phyloP scores from a whole-genome alignment of 2,113 vertebrate genomes.

The Colaptes auratus region DNA sequence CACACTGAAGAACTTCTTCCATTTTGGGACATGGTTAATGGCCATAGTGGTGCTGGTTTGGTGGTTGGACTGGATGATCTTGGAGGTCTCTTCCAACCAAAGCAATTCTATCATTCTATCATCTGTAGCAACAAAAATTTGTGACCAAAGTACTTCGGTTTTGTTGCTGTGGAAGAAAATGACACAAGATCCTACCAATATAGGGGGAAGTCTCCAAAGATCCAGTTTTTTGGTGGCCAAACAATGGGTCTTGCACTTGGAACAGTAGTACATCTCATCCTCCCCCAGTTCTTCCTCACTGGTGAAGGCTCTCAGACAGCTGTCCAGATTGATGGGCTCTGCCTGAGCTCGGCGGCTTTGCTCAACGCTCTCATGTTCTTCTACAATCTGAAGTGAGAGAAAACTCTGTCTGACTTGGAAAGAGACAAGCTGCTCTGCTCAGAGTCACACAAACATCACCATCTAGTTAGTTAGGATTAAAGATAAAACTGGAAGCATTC shows the following conservation, averaged over 20 bases:
- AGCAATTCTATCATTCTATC: too few relatives aligned
- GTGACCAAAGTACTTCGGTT: neutral
- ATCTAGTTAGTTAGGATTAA: neutral
- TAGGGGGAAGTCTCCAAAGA: conserved; percentile 96
- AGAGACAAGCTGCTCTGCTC: neutral
- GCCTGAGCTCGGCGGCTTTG: conserved; percentile 92
- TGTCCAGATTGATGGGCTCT: conserved; percentile 96
- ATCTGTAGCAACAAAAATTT: neutral
- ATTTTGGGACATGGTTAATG: too few relatives aligned
- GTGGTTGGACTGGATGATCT: too few relatives aligned
- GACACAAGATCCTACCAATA: conserved; percentile 81
- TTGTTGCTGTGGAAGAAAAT: neutral
- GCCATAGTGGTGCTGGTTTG: too few relatives aligned
- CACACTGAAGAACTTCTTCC: too few relatives aligned
- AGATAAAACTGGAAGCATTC: neutral
- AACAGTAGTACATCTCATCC: conserved; percentile 98
- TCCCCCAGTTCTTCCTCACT: conserved; percentile 95
- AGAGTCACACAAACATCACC: neutral
- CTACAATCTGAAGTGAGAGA: conserved; percentile 83
- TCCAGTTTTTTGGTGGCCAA: conserved; percentile 98
- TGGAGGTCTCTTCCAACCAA: too few relatives aligned
- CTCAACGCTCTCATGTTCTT: conserved; percentile 95
- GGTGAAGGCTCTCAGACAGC: conserved; percentile 95
- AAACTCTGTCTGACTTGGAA: conserved; percentile 19
- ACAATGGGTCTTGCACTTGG: conserved; percentile 96